Base-by-base conservation (phyloP, 2,113 vertebrate genomes). In the Engraulis encrasicolus region DNA sequence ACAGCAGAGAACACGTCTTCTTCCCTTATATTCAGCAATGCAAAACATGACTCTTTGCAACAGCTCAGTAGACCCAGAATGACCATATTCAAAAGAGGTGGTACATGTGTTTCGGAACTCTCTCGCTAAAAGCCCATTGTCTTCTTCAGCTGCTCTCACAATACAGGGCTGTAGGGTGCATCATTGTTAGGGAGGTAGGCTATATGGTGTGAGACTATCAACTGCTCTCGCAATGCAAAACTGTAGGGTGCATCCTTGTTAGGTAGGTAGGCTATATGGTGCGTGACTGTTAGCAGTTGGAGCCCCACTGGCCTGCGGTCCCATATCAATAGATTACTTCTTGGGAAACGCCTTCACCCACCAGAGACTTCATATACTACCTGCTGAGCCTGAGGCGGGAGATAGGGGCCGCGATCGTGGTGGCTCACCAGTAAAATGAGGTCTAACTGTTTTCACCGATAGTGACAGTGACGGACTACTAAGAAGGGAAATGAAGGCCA, bases 391-490 rank as follows among this genome's bases (percentile, higher is more conserved):
- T n/a, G n/a, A n/a, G n/a, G n/a, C n/a, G n/a, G n/a, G n/a, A 15
- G 12, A 11, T 23, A 66, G 58, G 31, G 58, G 31, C 31, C 23
- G 58, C 58, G 1, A 12, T 66, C n/a, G 14, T 66, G n/a, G 31
- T 23, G 27, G 58, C 58, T 66, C 9, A 14, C 58, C n/a, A 66
- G 58, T 66, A 66, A 66, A 66, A 66, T 66, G 27, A 66, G 58
- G 23, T 9, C 58, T 66, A 66, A 66, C 58, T 66, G 58, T 66
- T 66, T 66, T 23, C 58, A 66, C 58, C 31, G 58, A 66, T 66
- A 66, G 27, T 27, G 23, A 66, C n/a, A 66, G 58, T 66, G 58
- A 31, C 58, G 12, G 58, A 11, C 14, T 66, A 23, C 58, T n/a
- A n/a, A n/a, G n/a, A n/a, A 66, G 23, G 58, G 58, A 66, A 66